phyloP scores from a whole-genome alignment of 2,888 invertebrate species.

The Orthosia cruda region DNA sequence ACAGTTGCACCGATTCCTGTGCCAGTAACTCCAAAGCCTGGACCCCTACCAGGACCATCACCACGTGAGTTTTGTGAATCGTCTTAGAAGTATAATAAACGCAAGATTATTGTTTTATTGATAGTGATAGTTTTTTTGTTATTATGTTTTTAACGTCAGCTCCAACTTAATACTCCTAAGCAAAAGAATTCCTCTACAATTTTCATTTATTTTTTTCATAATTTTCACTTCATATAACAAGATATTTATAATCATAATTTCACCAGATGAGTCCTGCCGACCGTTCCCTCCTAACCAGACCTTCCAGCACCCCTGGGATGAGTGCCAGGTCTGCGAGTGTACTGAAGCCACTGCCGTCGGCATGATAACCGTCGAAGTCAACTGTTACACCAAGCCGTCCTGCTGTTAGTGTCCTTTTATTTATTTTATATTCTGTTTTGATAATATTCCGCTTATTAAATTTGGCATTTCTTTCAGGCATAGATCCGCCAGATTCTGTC shows the following conservation, averaged over 20 bases:
- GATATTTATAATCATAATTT: conserved; percentile 10
- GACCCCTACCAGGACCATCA: conserved; percentile 84
- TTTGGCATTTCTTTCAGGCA: conserved; percentile 52
- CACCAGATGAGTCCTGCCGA: conserved; percentile 83
- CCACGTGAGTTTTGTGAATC: conserved; percentile 81
- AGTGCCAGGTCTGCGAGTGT: conserved; percentile 85
- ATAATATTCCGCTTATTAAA: background rate
- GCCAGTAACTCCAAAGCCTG: conserved; percentile 56
- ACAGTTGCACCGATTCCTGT: conserved; percentile 42
- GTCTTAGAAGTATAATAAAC: conserved; percentile 27
- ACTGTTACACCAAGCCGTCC: conserved; percentile 83
- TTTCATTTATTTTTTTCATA: no score
- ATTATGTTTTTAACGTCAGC: no score
- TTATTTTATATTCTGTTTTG: background rate
- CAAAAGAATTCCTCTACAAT: background rate
- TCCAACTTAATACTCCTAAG: no score
- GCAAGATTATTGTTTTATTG: no score
- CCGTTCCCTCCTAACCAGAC: conserved; percentile 81
- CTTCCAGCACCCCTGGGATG: conserved; percentile 89
- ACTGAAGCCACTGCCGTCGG: conserved; percentile 72
- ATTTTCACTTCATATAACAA: background rate
- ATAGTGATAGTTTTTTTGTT: no score
- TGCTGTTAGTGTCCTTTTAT: conserved; percentile 81
- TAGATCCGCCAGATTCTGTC: conserved; percentile 61
- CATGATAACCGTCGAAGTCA: conserved; percentile 82